phyloP scores from a whole-genome alignment of 2,888 invertebrate genomes.

The Blomia tropicalis region DNA sequence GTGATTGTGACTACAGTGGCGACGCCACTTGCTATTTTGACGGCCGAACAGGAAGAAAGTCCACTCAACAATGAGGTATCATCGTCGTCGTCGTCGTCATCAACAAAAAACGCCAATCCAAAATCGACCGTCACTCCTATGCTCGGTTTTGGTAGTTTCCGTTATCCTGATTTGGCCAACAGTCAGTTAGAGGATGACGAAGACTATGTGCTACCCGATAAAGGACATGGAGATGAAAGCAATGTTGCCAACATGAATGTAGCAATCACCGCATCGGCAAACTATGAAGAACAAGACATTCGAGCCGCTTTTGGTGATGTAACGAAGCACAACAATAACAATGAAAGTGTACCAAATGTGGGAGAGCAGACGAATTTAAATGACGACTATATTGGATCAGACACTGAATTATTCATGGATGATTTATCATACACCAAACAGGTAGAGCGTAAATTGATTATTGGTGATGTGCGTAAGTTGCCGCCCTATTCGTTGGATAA shows the following conservation, averaged over 20 bases:
- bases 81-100: no score
- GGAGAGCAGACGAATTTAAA: not conserved
- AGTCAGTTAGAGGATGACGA: not conserved
- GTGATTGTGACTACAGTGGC: conserved; percentile 1
- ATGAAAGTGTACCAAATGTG: no score
- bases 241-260: not conserved
- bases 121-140: not conserved
- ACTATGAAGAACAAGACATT: not conserved
- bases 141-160: not conserved
- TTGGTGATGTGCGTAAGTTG: not conserved
- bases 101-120: not conserved
- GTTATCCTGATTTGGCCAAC: not conserved
- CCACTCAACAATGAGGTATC: no score
- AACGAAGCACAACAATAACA: not conserved
- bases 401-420: not conserved
- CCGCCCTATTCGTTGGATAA: not conserved
- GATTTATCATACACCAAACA: not conserved
- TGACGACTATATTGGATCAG: not conserved
- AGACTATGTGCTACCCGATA: not conserved
- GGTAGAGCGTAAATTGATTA: not conserved
- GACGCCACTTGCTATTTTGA: not conserved
- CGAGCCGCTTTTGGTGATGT: not conserved
- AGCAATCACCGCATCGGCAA: not conserved
- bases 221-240: not conserved
- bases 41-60: not conserved